phyloP scores from a whole-genome alignment of 2,113 vertebrate species.

The Cyprinodon tularosa region DNA sequence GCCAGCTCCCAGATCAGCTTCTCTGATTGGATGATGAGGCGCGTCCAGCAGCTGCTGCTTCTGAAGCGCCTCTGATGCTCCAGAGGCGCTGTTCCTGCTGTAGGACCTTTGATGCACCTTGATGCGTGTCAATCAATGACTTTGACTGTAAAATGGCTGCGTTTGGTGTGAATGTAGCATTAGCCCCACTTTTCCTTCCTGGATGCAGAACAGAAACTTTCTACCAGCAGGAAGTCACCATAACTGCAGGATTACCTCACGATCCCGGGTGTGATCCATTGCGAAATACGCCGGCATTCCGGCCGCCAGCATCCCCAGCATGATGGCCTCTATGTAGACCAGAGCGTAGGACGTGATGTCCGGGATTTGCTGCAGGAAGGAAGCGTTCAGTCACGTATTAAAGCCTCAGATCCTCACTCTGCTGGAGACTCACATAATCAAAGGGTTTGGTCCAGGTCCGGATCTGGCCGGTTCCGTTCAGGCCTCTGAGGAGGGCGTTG shows the following conservation, averaged over 20 bases:
- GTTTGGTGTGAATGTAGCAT: too few species aligned
- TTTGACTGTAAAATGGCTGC: too few species aligned
- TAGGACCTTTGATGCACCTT: too few species aligned
- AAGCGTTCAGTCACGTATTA: neutral
- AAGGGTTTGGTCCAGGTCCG: constrained; percentile 93
- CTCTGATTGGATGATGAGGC: too few species aligned
- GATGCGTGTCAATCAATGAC: too few species aligned
- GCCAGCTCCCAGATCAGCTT: too few species aligned
- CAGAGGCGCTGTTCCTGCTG: too few species aligned
- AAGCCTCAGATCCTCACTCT: rapidly evolving
- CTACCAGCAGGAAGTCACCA: neutral
- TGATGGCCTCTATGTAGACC: constrained; percentile 85
- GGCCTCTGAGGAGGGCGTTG: constrained; percentile 85
- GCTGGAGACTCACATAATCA: constrained; percentile 73
- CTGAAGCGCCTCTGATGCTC: too few species aligned
- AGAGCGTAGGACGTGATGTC: constrained; percentile 72
- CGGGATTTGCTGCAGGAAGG: constrained; percentile 72
- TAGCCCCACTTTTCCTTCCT: too few species aligned
- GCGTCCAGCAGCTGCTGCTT: too few species aligned
- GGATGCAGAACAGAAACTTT: neutral
- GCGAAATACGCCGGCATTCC: constrained; percentile 95
- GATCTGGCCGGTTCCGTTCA: constrained; percentile 87
- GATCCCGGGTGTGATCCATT: constrained; percentile 95
- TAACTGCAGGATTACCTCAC: constrained; percentile 81
- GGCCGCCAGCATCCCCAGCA: constrained; percentile 91